Evolutionary conservation across 2,797 vertebrate genomes (phyloP).

Genomic region (Chaetophractus vellerosus): DNA sequence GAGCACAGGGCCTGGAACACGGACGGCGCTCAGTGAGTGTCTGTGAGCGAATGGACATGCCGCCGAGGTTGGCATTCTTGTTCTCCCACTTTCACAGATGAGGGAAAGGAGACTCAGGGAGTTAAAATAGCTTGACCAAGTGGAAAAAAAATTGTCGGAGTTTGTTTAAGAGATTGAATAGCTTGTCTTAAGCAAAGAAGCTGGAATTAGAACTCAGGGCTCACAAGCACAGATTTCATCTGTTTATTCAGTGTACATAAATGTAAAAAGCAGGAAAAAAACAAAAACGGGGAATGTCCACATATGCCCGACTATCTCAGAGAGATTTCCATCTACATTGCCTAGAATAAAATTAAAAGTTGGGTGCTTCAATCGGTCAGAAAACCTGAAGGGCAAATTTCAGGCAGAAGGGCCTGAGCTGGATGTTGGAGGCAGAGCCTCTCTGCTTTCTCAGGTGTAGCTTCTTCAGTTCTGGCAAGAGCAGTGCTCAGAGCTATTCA

Average conservation of each 20-base stretch:
- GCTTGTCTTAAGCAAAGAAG: not conserved
- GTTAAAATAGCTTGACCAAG: not conserved
- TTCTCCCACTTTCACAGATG: not conserved
- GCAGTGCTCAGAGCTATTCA: not conserved
- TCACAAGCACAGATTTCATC: not conserved
- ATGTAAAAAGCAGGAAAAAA: not conserved
- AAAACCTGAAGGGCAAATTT: not conserved
- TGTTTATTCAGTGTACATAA: not conserved
- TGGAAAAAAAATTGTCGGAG: too few species aligned
- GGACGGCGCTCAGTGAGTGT: accelerated
- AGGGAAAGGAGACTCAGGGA: not conserved
- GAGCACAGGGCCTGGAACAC: not conserved
- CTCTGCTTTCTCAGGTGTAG: not conserved
- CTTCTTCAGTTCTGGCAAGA: too few species aligned
- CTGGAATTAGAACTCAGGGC: not conserved
- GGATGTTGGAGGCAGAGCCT: not conserved
- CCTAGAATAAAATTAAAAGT: not conserved
- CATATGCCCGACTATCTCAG: not conserved
- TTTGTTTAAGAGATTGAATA: not conserved
- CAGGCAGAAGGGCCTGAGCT: too few species aligned
- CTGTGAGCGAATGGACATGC: not conserved
- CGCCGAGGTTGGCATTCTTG: not conserved
- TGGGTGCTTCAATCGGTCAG: not conserved
- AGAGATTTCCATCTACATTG: not conserved
- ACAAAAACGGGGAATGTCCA: not conserved